A percentile compares a stretch with the other conserved stretches of the same genome.
Evolutionary conservation across 2,797 vertebrate genomes (phyloP).

Genomic region (Peromyscus nudipes): DNA sequence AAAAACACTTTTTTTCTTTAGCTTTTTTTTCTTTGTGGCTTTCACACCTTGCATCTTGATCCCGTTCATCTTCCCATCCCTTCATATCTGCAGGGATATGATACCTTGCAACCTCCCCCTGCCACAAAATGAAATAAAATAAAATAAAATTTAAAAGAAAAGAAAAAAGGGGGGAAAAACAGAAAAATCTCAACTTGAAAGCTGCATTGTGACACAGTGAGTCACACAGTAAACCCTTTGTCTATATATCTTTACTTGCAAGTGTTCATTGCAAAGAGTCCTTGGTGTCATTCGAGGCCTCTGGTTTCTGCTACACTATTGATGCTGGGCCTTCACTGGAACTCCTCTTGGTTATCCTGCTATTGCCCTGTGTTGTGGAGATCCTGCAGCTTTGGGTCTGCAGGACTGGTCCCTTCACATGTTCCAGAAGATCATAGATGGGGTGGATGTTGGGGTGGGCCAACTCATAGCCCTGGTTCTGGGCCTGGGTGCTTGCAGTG

Average conservation of each 20-base stretch:
- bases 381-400: neutral
- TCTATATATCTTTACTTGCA: neutral
- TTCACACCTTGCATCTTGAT: neutral
- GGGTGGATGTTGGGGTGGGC: neutral
- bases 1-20: neutral
- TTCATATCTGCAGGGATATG: too few species aligned
- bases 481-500: neutral
- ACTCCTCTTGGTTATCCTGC: neutral
- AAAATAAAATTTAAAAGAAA: neutral
- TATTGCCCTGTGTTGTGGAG: neutral
- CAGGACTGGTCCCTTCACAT: neutral
- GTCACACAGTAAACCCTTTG: neutral
- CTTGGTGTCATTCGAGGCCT: neutral
- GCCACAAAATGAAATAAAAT: neutral
- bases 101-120: neutral
- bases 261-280: neutral
- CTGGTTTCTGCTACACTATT: neutral
- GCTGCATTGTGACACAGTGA: neutral
- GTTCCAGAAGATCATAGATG: neutral
- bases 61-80: neutral
- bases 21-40: neutral
- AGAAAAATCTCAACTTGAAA: neutral
- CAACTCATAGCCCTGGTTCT: neutral
- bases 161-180: neutral
- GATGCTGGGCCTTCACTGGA: neutral